Evolutionary conservation across 1,140 invertebrate genomes (phyloP), one percentile per base, ranked within the genome.

Genomic region (Uloborus diversus): DNA sequence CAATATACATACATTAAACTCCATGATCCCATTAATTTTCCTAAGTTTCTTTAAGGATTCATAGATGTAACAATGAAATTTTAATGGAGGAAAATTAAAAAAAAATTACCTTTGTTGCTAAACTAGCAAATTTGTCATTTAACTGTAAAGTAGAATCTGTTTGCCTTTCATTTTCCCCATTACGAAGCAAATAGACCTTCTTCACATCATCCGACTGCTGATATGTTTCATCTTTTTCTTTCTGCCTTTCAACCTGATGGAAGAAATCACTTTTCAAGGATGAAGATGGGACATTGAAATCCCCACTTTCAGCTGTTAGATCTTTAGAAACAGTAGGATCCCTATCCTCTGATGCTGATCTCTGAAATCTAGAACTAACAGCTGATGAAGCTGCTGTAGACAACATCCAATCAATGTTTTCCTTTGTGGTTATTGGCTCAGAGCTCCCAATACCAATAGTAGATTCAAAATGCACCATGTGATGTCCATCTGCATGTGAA

Each of bases 101-200:
- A n/a, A n/a, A n/a, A n/a, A n/a, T 17, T 47, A 75, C 71, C 71
- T 75, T 75, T 4, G 35, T 35, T 17, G 71, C 71, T 11, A 75
- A 20, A 23, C 71, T 75, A n/a, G 71, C 71, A 75, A 75, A 75
- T 30, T 75, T 78, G 4, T 53, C 64, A 27, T 49, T 78, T 0
- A 53, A 28, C 32, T 66, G 42, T 4, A 75, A 27, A n/a, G n/a
- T n/a, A n/a, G n/a, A n/a, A 32, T 75, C 42, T 3, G 59, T 20
- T 17, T 66, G 56, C 20, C 47, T 25, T 28, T 68, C 37, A 32
- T 68, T 20, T 4, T 66, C 51, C 1, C 64, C 71, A 42, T 57
- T 42, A 13, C 66, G 47, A 28, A 78, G 33, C 4, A 78, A 59
- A 57, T 66, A 66, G 2, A 68, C 61, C 25, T 78, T 66, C 27